A percentile compares a stretch with the other conserved stretches of the same genome.
Conservation (phyloP, 2,113 vertebrate species). For the Corvus cornix region DNA sequence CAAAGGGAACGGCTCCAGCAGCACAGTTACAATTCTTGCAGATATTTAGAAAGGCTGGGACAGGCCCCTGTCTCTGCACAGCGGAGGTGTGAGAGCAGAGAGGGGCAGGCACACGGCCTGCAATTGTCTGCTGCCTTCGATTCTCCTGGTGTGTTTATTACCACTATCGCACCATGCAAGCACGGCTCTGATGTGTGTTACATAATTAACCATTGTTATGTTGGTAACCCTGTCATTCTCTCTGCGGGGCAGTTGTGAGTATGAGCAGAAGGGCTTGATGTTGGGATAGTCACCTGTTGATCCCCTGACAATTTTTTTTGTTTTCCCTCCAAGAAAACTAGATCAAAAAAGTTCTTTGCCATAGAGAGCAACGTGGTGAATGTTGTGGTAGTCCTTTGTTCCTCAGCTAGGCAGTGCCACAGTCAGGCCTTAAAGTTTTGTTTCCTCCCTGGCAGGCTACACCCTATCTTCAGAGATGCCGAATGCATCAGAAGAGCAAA, state of each 20-base stretch:
- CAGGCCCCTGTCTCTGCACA: background rate
- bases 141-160: background rate
- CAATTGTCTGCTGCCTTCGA: background rate
- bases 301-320: background rate
- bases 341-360: background rate
- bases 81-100: rapidly evolving
- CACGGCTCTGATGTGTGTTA: background rate
- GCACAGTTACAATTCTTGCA: background rate
- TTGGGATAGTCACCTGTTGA: too few species aligned
- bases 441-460: background rate
- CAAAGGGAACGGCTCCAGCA: rapidly evolving
- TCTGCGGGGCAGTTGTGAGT: background rate
- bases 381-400: background rate
- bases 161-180: background rate
- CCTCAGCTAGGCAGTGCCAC: background rate
- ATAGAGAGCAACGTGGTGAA: background rate
- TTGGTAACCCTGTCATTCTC: background rate
- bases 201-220: background rate
- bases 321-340: background rate
- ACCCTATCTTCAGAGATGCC: background rate
- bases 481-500: background rate
- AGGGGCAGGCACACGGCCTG: too few species aligned
- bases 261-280: background rate
- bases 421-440: background rate
- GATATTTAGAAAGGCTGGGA: background rate